A percentile compares a stretch with the other conserved stretches of the same genome.
phyloP scores from a whole-genome alignment of 2,113 vertebrate genomes.

The Erinaceus europaeus region DNA sequence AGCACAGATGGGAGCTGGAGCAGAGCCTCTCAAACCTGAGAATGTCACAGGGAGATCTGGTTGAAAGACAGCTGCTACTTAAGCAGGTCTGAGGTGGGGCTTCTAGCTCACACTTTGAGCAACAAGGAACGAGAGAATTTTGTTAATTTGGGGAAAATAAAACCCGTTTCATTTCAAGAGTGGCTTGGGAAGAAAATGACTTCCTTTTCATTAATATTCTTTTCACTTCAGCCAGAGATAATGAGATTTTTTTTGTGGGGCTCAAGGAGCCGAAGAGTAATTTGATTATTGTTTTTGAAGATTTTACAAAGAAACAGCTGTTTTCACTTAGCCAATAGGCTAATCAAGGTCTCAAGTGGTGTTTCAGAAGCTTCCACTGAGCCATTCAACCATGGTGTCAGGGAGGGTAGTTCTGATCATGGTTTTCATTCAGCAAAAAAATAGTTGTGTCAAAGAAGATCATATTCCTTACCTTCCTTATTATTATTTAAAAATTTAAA shows the following conservation, averaged over 20 bases:
- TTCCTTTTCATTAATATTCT: constrained; percentile 11
- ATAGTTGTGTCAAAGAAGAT: background rate
- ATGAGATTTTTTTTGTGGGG: background rate
- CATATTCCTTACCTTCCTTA: background rate
- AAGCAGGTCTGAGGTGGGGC: background rate
- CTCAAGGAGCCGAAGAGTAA: background rate
- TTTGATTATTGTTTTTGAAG: constrained; percentile 3
- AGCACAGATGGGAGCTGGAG: background rate
- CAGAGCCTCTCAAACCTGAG: background rate
- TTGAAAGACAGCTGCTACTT: background rate
- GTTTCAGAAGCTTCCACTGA: background rate
- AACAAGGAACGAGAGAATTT: background rate
- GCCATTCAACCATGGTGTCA: background rate
- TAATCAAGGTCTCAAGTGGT: background rate
- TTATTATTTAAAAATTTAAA: too few relatives aligned
- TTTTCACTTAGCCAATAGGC: background rate
- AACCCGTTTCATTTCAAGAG: background rate
- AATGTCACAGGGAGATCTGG: background rate
- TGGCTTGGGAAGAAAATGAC: background rate
- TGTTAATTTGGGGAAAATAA: background rate
- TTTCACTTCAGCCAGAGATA: background rate
- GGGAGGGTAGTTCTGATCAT: background rate
- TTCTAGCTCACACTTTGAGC: background rate
- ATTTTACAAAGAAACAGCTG: constrained; percentile 9
- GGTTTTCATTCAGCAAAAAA: background rate